These are phyloP conservation scores for Micromesistius poutassou DNA, from an alignment of 2,797 vertebrate species.

Conservation along the genomic window DNA sequence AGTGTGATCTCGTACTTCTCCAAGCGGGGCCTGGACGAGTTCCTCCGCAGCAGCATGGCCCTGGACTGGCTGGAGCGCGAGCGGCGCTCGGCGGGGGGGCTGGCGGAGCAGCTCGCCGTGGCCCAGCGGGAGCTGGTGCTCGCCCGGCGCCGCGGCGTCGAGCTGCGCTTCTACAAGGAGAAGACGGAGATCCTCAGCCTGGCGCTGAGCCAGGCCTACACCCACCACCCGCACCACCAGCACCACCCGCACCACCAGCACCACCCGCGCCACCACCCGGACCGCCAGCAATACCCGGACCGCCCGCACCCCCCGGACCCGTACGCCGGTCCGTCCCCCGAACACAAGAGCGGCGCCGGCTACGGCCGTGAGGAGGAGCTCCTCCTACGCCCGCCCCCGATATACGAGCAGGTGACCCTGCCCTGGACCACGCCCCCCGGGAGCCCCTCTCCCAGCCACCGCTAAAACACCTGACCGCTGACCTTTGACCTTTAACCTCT, in stretches of 20 bases:
- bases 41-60: constrained; percentile 88
- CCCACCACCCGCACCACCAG: constrained; percentile 46
- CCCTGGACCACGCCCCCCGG: constrained; percentile 29
- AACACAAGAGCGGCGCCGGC: not conserved
- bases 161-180: constrained; percentile 90
- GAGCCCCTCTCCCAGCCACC: constrained; percentile 35
- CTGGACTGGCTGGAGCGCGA: constrained; percentile 89
- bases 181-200: constrained; percentile 87
- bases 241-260: not conserved
- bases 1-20: constrained; percentile 89
- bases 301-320: not conserved
- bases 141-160: constrained; percentile 78
- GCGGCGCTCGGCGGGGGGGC: constrained; percentile 75
- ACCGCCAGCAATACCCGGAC: not conserved
- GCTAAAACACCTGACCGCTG: constrained; percentile 31
- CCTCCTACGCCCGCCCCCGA: constrained; percentile 41
- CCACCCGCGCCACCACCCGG: not conserved
- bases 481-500: not conserved
- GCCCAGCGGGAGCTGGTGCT: constrained; percentile 81
- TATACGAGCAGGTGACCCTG: constrained; percentile 17
- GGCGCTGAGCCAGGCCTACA: constrained; percentile 83
- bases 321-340: not conserved
- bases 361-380: constrained; percentile 36
- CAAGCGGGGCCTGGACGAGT: constrained; percentile 81
- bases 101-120: constrained; percentile 80